Evolutionary conservation across 1,140 invertebrate species (phyloP), one percentile per base, ranked within the genome.

Genomic region (Zaprionus nigranus): DNA sequence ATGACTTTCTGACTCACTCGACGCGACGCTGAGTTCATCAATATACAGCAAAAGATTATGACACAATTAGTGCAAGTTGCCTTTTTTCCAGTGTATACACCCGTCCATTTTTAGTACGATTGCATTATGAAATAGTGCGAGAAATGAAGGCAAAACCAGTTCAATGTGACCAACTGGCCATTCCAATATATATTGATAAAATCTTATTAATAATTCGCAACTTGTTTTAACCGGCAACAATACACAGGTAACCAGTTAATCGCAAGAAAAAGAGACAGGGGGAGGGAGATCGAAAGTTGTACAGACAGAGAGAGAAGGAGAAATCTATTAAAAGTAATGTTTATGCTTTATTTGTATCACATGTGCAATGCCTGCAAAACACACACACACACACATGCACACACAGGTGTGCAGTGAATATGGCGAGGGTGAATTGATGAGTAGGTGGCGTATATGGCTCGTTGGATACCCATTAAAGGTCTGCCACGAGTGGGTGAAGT

Each of bases 311-410:
- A 36, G 24, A 15, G 20, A 7, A 28, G n/a, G 51, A 34, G 61
- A 68, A 58, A 75, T 60, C 59, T 49, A 70, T 70, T 70, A 58
- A 75, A 58, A 70, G 54, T 58, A 75, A 63, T 75, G 59, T 75
- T 75, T 63, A 70, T 75, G 66, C 53, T 38, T 61, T 51, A 46
- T 68, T 68, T 61, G 28, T 34, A 57, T 73, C 70, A 60, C 57
- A 73, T 68, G 65, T 69, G 71, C 58, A 57, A 59, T 43, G 26
- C 24, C 36, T 17, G 36, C 24, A 53, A 36, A 73, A 2, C 54
- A 59, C n/a, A 9, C 5, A 28, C 26, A 6, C 1, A 28, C 26
- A 30, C 17, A 54, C n/a, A 66, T 13, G 20, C 1, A 43, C 12
- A 28, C 11, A 26, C 12, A 43, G 28, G 72, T 62, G 38, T 20